Evolutionary conservation across 2,113 vertebrate species (phyloP), one percentile per base, ranked within the genome.

Genomic region (Manacus vitellinus): DNA sequence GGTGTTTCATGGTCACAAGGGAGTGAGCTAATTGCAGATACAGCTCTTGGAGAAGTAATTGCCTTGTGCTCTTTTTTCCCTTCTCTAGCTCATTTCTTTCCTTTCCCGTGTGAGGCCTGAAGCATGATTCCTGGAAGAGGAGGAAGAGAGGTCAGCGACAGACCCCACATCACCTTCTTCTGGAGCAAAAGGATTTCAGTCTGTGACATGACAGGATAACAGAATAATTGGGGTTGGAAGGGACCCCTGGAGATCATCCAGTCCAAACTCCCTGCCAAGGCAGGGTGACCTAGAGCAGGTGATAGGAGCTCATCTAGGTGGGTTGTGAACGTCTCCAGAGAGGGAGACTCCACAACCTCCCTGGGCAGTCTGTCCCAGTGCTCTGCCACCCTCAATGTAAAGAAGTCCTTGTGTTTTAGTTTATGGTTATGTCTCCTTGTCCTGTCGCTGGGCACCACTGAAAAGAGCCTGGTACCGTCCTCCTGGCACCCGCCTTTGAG

Each of bases 141-240:
- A 70, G 24, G 9, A 28, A 5, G 10, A 37, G 30, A 31, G 28
- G 24, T 7, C 51, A 27, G 18, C 0, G 0, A 24, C 65, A 56
- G 47, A 39, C 8, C 8, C 12, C 14, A 5, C 3, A 0, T 12
- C 2, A 21, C 22, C 13, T 51, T 43, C 27, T 58, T 35, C 47
- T 19, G 56, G 6, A 51, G 16, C 68, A 27, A 46, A 46, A 35
- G 14, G 27, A 44, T 79, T 72, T 65, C 55, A 14, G 5, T 8
- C 25, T 9, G 39, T 54, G 56, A 22, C 61, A 13, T 2, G 6
- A 14, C 21, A 47, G 17, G 41, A 10, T 17, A 62, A 31, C 0
- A 35, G 78, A 54, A 41, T 5, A 9, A 12, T 8, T 4, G 16
- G 4, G 41, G 18, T 14, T 49, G 25, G 63, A 21, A 55, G 25